Evolutionary conservation across 64 coral and sea anemone genomes (phyloP), one percentile per base, ranked within the genome.

Genomic region (Pachyseris speciosa): DNA sequence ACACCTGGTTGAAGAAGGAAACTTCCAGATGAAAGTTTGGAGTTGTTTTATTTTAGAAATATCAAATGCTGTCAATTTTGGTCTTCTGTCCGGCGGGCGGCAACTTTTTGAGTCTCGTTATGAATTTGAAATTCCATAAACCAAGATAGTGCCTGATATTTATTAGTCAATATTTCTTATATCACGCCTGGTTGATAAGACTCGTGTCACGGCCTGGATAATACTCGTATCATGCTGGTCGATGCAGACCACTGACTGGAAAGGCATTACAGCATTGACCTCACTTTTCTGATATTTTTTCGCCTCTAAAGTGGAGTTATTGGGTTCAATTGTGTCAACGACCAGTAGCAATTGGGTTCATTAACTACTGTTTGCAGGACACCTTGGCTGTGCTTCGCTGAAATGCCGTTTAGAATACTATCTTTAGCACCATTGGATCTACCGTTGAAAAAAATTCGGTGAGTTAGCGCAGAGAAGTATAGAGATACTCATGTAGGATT

Each of bases 211-310:
- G 34, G 34, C 16, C 34, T 15, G 28, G n/a, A n/a, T n/a, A 61
- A 34, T 38, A 9, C 19, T 19, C 76, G 5, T 39, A 40, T 80
- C 29, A 9, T 30, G 17, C 53, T 51, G 52, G 74, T 78, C 31
- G 63, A 78, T 67, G 38, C 87, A 80, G 87, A 64, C 77, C 87
- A 90, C 42, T 90, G 88, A 39, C 13, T 64, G 74, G 59, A 80
- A 80, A 69, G 30, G 16, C 63, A 80, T 90, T 55, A 90, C 88
- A 81, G 32, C 74, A 80, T 55, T 80, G 27, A 30, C 31, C 50
- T 80, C 66, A 53, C 88, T 40, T 64, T 53, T 57, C 45, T 72
- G 33, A 72, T 72, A 87, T 44, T 37, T 81, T 27, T 48, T 61
- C 53, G 4, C 37, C 36, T 40, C n/a, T n/a, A n/a, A n/a, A n/a